Evolutionary conservation across 2,888 invertebrate species (phyloP), one percentile per base, ranked within the genome.

Genomic region (Sinodicranocentrus sp.): DNA sequence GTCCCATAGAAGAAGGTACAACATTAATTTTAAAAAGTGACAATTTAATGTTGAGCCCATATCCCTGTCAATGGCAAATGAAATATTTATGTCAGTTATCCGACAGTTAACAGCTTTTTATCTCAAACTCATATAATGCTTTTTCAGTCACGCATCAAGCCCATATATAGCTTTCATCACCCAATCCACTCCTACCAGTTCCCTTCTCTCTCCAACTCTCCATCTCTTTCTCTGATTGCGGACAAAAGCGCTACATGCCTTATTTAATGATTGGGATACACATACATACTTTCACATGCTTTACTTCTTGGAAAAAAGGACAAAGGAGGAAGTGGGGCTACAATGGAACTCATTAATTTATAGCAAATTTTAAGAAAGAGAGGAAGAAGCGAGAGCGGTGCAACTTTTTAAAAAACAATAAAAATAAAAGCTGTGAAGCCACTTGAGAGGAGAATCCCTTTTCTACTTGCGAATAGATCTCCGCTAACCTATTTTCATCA

Each of bases 51-150:
- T 79, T 79, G 78, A 84, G 84, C 75, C 84, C 84, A 84, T 84
- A 84, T 84, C 84, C 84, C 84, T 84, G 84, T 84, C 84, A 84
- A 84, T 84, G 78, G 84, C 84, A 84, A 84, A 84, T 84, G 84
- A 84, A 84, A 84, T 84, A 84, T 84, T 84, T 84, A 84, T 84
- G 84, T 84, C 84, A 84, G 84, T 84, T 84, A n/a, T 84, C 84
- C 84, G 84, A 84, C 84, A 84, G 84, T 84, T 84, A 79, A 79
- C 84, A 84, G 84, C 84, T 84, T 84, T 83, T 84, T 84, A 84
- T 84, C 84, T 79, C 61, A 84, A 84, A 84, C 52, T 84, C 84
- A 84, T 84, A 79, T 72, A 84, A 83, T 77, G 10, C 33, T 84
- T 84, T 84, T 84, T 33, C 33, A 33, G 73, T 78, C 84, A 79